phyloP scores from a whole-genome alignment of 2,888 invertebrate genomes.

The Sussaba pulchella region DNA sequence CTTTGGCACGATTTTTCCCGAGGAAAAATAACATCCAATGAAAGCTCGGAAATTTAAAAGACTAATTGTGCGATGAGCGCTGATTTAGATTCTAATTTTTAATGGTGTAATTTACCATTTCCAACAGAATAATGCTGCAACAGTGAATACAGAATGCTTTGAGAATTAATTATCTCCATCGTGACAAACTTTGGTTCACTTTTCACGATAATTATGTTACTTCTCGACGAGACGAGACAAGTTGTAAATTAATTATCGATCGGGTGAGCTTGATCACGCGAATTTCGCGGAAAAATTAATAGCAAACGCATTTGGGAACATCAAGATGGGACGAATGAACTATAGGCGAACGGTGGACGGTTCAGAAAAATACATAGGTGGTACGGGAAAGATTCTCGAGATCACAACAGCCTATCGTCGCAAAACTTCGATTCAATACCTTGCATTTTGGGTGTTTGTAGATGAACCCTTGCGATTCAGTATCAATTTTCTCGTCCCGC shows the following conservation, averaged over 20 bases:
- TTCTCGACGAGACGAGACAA: background rate
- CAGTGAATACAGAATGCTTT: too few relatives aligned
- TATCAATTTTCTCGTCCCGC: background rate
- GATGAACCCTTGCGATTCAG: slow-evolving; percentile 6
- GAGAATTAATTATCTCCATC: background rate
- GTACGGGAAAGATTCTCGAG: background rate
- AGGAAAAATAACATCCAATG: too few relatives aligned
- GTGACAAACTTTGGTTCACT: background rate
- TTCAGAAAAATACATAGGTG: background rate
- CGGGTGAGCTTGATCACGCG: slow-evolving; percentile 10
- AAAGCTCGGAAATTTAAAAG: too few relatives aligned
- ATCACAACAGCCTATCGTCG: background rate
- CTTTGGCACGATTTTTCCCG: too few relatives aligned
- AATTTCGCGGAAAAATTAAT: slow-evolving; percentile 11
- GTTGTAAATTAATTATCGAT: slow-evolving; percentile 6
- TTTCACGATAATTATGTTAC: background rate
- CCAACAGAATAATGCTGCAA: too few relatives aligned
- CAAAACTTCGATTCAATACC: slow-evolving; percentile 2
- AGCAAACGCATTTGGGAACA: slow-evolving; percentile 1
- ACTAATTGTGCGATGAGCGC: too few relatives aligned
- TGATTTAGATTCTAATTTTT: too few relatives aligned
- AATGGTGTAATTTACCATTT: too few relatives aligned
- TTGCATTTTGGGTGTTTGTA: background rate
- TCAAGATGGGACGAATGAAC: background rate
- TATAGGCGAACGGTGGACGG: background rate